Evolutionary conservation across 2,113 vertebrate genomes (phyloP).

Genomic region (Engraulis encrasicolus): DNA sequence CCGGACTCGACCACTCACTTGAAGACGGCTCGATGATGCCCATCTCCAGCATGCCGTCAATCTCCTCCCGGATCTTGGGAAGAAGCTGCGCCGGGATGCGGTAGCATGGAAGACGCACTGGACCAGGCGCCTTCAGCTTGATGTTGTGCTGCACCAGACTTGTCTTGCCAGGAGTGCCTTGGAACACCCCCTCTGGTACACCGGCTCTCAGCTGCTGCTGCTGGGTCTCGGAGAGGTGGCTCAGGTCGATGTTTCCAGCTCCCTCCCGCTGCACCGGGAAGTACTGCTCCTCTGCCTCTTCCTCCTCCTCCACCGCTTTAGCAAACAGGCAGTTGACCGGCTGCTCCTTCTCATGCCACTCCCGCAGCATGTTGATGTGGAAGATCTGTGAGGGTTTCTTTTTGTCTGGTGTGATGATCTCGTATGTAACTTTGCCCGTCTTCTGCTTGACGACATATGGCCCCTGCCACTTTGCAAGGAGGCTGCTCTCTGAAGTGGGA

Average conservation of each 20-base stretch:
- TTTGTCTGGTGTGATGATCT: not conserved
- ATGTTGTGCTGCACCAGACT: conserved; percentile 20
- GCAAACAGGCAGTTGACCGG: too few species aligned
- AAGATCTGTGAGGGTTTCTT: conserved; percentile 16
- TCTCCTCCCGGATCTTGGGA: conserved; percentile 10
- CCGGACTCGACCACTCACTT: conserved; percentile 48
- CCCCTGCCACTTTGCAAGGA: conserved; percentile 35
- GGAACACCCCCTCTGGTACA: conserved; percentile 16
- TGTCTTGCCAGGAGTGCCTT: conserved; percentile 14
- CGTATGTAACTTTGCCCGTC: not conserved
- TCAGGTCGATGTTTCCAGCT: not conserved
- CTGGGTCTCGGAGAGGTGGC: not conserved
- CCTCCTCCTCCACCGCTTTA: too few species aligned
- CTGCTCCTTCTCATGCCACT: not conserved
- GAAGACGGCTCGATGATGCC: conserved; percentile 38
- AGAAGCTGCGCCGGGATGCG: conserved; percentile 9
- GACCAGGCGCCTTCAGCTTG: not conserved
- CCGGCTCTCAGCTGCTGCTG: not conserved
- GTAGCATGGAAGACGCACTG: not conserved
- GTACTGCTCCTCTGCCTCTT: too few species aligned
- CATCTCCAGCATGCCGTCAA: conserved; percentile 32
- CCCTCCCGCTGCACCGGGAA: not conserved
- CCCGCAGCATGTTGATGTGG: conserved; percentile 31
- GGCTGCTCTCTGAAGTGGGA: conserved; percentile 20
- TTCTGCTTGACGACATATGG: not conserved